Evolutionary conservation across 2,888 invertebrate species (phyloP).

Genomic region (Lamproptera curius): DNA sequence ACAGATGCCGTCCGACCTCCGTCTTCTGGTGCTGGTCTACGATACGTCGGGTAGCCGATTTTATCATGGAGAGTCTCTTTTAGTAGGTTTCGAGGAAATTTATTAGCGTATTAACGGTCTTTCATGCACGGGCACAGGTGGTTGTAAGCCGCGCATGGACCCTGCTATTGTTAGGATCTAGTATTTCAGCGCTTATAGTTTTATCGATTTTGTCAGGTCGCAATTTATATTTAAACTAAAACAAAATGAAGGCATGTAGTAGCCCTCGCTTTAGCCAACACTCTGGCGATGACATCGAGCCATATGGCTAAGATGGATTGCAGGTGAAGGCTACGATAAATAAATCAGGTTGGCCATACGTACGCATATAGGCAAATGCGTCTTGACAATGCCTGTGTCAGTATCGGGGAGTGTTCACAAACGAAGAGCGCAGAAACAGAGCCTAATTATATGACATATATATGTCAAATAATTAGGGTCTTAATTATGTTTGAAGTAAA

Average conservation of each 20-base stretch:
- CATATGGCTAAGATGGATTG: no score
- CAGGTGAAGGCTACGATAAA: no score
- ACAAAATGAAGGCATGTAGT: conserved; percentile 29
- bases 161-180: conserved; percentile 21
- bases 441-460: no score
- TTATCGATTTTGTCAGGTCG: conserved; percentile 1
- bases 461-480: no score
- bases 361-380: no score
- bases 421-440: no score
- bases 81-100: neutral
- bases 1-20: neutral
- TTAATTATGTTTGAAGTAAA: conserved; percentile 36
- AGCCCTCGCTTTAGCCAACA: conserved; percentile 21
- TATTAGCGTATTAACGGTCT: conserved; percentile 28
- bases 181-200: no score
- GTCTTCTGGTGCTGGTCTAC: neutral
- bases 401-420: conserved; percentile 33
- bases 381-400: conserved; percentile 35
- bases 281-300: neutral
- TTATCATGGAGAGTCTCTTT: neutral
- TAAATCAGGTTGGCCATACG: neutral
- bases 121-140: conserved; percentile 29
- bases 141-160: conserved; percentile 32
- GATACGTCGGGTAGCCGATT: neutral
- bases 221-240: conserved; percentile 24